Evolutionary conservation across 2,888 invertebrate species (phyloP), one percentile per base, ranked within the genome.

Genomic region (Zhuqinia jingwanae): DNA sequence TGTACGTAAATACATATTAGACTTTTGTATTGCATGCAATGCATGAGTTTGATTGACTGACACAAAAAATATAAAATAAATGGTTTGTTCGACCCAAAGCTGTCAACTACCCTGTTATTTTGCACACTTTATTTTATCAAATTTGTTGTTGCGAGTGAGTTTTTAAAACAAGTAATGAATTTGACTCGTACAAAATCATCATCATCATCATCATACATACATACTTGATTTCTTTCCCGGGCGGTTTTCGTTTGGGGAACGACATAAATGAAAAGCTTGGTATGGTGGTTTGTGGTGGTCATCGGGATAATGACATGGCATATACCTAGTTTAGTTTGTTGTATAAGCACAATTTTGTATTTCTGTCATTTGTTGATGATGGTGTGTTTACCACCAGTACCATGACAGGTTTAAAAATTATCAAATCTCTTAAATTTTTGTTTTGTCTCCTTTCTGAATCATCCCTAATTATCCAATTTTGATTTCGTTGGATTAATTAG

Each of bases 61-160:
- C 84, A 85, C 30, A 75, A 76, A 83, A n/a, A n/a, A n/a, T n/a
- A n/a, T n/a, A n/a, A n/a, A 75, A 85, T 85, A 78, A 85, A 77
- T 85, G 78, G 84, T 76, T 83, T 77, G 25, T 42, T 36, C 47
- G n/a, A 70, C 45, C n/a, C 70, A 17, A 22, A 70, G 70, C 84
- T 85, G 84, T 85, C 84, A 27, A 42, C 78, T 78, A 85, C 84
- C 65, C 78, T 85, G 78, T 85, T 60, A 85, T 85, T 85, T 84
- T 84, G 84, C 84, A 84, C 84, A 84, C 84, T 84, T 84, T 84
- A 84, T 36, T 65, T 73, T 65, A 53, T 77, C 84, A 84, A 84
- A 84, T 81, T 81, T 81, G 81, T 81, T 81, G 81, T 80, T 80
- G 70, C 47, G 73, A 73, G 73, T 56, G 30, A 65, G 36, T 20